Percentiles rank a stretch among this genome's conserved stretches.
These are phyloP conservation scores for Elysia crispata DNA, from an alignment of 2,888 invertebrate genomes.

Conservation along the genomic window DNA sequence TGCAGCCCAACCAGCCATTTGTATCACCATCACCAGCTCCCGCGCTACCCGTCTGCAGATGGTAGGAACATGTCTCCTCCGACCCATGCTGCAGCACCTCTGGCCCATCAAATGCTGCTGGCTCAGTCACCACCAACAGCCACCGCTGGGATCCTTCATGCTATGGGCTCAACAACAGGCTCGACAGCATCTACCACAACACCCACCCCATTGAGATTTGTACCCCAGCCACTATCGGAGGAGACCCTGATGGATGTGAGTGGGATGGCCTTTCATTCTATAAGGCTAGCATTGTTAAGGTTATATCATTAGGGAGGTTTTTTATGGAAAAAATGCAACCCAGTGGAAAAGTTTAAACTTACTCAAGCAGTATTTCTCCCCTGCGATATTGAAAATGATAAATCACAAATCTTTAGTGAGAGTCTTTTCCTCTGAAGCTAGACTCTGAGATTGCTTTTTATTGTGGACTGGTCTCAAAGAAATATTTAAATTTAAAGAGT, in stretches of 20 bases:
- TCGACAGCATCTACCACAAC: constrained; percentile 68
- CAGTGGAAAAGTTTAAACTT: too few species aligned
- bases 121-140: constrained; percentile 46
- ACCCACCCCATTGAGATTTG: constrained; percentile 83
- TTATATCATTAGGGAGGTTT: too few species aligned
- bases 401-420: too few species aligned
- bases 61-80: constrained; percentile 2
- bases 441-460: too few species aligned
- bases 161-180: constrained; percentile 2
- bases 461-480: too few species aligned
- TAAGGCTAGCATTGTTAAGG: too few species aligned
- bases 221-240: constrained; percentile 94
- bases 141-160: constrained; percentile 55
- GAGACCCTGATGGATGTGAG: constrained; percentile 93
- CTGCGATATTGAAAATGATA: too few species aligned
- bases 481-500: too few species aligned
- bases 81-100: constrained; percentile 49
- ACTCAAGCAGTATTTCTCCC: too few species aligned
- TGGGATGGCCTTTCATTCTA: constrained; percentile 18
- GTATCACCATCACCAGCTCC: not conserved
- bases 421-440: too few species aligned
- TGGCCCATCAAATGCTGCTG: constrained; percentile 63
- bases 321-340: too few species aligned
- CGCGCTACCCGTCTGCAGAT: constrained; percentile 20
- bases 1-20: too few species aligned